Conservation (phyloP, 2,888 invertebrate species). For the Coecobrya sp. region DNA sequence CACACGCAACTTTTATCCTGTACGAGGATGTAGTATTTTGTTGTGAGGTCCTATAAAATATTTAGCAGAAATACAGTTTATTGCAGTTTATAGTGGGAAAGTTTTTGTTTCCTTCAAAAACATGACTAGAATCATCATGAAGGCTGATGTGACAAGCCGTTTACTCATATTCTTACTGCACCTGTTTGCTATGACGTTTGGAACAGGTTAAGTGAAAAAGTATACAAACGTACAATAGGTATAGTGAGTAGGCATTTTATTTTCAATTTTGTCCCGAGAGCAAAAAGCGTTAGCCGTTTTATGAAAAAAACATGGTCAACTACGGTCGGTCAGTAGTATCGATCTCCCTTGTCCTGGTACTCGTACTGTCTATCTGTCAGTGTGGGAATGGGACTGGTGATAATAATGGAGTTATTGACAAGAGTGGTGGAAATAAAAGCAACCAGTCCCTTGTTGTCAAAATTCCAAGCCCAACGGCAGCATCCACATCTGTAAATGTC, state of each 20-base stretch:
- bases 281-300: slow-evolving; percentile 42
- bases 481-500: slow-evolving; percentile 26
- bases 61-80: neutral
- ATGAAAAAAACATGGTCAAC: slow-evolving; percentile 42
- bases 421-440: slow-evolving; percentile 64
- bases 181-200: slow-evolving; percentile 69
- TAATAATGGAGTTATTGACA: slow-evolving; percentile 53
- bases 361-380: slow-evolving; percentile 77
- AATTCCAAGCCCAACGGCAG: slow-evolving; percentile 25
- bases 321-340: slow-evolving; percentile 77
- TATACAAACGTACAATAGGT: neutral
- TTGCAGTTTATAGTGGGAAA: neutral
- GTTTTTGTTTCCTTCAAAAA: neutral
- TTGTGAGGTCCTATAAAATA: neutral
- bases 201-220: slow-evolving; percentile 77
- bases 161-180: slow-evolving; percentile 48
- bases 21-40: neutral
- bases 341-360: slow-evolving; percentile 75
- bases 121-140: slow-evolving; percentile 71
- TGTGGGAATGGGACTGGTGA: slow-evolving; percentile 75
- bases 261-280: slow-evolving; percentile 59
- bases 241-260: slow-evolving; percentile 29
- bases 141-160: slow-evolving; percentile 47
- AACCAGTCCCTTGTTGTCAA: slow-evolving; percentile 63
- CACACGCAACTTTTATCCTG: slow-evolving; percentile 26